A percentile compares a stretch with the other conserved stretches of the same genome.
phyloP scores from a whole-genome alignment of 2,888 invertebrate species.

The Chromoteleia sp. region DNA sequence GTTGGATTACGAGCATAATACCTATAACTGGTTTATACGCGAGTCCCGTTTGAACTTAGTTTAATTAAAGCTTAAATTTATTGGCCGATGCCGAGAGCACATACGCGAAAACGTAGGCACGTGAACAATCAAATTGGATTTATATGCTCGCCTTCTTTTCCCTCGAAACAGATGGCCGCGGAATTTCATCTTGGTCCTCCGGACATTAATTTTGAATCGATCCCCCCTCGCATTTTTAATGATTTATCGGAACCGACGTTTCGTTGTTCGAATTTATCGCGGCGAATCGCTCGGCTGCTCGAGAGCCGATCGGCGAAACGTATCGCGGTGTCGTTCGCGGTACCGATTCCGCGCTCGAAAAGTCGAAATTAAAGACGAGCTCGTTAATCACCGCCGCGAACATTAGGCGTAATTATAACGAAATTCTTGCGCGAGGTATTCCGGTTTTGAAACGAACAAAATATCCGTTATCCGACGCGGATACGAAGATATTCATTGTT shows the following conservation, averaged over 20 bases:
- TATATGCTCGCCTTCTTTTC: constrained; percentile 54
- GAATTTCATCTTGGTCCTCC: constrained; percentile 32
- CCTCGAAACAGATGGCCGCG: constrained; percentile 41
- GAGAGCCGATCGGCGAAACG: background rate
- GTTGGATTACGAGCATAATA: constrained; percentile 80
- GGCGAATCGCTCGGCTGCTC: background rate
- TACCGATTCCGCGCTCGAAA: background rate
- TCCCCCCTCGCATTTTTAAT: constrained; percentile 36
- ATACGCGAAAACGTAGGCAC: constrained; percentile 68
- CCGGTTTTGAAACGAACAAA: constrained; percentile 7
- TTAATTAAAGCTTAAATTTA: constrained; percentile 83
- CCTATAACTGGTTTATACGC: constrained; percentile 79
- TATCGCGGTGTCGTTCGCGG: background rate
- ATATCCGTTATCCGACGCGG: constrained; percentile 35
- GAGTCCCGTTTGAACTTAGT: constrained; percentile 82
- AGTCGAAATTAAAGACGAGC: no score
- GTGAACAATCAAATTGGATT: constrained; percentile 57
- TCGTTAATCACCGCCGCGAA: background rate
- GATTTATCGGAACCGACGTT: constrained; percentile 22
- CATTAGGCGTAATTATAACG: background rate
- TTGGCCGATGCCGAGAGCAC: constrained; percentile 77
- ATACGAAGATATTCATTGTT: constrained; percentile 42
- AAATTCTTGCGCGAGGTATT: constrained; percentile 3
- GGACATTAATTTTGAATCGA: constrained; percentile 41
- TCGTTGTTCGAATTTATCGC: constrained; percentile 35